These are phyloP conservation scores for Phalacrocorax aristotelis DNA, from an alignment of 2,113 vertebrate species.

Conservation along the genomic window DNA sequence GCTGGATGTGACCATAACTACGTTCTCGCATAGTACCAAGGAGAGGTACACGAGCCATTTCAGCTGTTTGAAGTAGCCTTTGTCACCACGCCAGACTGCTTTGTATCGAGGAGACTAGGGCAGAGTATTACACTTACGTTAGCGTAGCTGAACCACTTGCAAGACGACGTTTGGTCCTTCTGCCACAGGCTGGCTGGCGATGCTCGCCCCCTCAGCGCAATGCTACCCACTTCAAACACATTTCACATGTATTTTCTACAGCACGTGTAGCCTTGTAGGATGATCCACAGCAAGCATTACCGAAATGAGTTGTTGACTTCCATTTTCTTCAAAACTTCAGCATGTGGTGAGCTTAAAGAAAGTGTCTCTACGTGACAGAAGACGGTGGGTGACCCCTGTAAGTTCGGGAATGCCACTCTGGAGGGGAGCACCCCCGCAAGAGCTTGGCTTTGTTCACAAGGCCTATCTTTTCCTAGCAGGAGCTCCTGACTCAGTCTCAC, in stretches of 20 bases:
- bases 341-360: not conserved
- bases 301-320: too few species aligned
- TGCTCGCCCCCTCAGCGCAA: not conserved
- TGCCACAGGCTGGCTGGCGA: accelerated
- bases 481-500: not conserved
- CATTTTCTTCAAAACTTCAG: too few species aligned
- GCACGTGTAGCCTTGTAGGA: not conserved
- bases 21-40: not conserved
- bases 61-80: not conserved
- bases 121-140: not conserved
- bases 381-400: not conserved
- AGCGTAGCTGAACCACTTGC: not conserved
- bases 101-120: not conserved
- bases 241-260: not conserved
- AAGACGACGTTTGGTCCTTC: not conserved
- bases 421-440: not conserved
- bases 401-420: not conserved
- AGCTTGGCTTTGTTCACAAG: not conserved
- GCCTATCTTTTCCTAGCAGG: not conserved
- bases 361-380: not conserved
- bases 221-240: not conserved
- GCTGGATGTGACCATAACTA: not conserved
- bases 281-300: not conserved
- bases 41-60: not conserved
- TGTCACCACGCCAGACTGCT: not conserved